Evolutionary conservation across 1,140 invertebrate genomes (phyloP).

Genomic region (Macrosteles quadrilineatus): DNA sequence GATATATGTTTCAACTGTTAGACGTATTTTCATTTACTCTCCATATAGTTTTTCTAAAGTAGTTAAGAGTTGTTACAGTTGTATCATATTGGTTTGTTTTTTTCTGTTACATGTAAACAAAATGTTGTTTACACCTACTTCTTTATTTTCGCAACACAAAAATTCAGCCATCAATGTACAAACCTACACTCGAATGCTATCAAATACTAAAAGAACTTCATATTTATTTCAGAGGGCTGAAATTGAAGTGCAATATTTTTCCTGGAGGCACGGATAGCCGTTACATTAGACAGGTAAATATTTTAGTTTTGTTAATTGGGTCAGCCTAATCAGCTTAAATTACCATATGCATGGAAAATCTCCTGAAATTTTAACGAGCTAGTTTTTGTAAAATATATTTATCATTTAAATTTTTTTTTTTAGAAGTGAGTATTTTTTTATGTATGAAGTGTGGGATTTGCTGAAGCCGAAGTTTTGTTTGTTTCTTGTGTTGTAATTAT

Average conservation of each 20-base stretch:
- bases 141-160: too few species aligned
- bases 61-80: too few species aligned
- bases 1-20: too few species aligned
- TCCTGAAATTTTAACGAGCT: background rate
- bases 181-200: too few species aligned
- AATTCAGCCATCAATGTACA: too few species aligned
- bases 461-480: conserved; percentile 1
- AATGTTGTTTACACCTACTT: too few species aligned
- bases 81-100: too few species aligned
- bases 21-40: too few species aligned
- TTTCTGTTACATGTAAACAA: too few species aligned
- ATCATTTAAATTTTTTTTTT: background rate
- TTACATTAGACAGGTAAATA: conserved; percentile 62
- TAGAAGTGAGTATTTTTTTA: background rate
- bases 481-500: too few species aligned
- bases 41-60: too few species aligned
- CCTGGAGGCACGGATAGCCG: conserved; percentile 79
- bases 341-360: background rate
- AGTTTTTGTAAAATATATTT: background rate
- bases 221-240: conserved; percentile 51
- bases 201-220: too few species aligned
- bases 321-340: background rate
- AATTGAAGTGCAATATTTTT: conserved; percentile 69
- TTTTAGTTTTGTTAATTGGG: background rate
- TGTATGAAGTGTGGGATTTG: background rate